Evolutionary conservation across 1,140 invertebrate genomes (phyloP).

Genomic region (Apis dorsata): DNA sequence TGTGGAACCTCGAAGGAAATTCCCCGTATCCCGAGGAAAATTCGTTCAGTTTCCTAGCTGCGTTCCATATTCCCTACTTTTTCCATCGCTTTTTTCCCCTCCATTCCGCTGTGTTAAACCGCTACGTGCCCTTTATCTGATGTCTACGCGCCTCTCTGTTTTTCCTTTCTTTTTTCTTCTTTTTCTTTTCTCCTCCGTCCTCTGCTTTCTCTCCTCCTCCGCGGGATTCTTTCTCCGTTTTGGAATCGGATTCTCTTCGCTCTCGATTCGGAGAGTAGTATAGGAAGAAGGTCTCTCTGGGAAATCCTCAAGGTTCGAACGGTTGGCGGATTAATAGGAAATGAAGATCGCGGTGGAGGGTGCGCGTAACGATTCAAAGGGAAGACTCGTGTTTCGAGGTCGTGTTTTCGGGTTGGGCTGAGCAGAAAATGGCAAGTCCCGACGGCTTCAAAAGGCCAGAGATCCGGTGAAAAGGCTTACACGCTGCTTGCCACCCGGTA

Average conservation of each 20-base stretch:
- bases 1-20: neutral
- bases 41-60: slow-evolving; percentile 11
- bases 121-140: slow-evolving; percentile 53
- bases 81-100: too few species aligned
- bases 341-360: slow-evolving; percentile 52
- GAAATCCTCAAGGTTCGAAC: too few species aligned
- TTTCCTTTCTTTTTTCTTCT: neutral
- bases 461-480: slow-evolving; percentile 26
- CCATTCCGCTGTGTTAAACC: slow-evolving; percentile 47
- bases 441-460: slow-evolving; percentile 38
- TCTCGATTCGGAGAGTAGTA: neutral
- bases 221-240: neutral
- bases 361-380: slow-evolving; percentile 41
- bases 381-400: slow-evolving; percentile 21
- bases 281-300: neutral
- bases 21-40: neutral
- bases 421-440: slow-evolving; percentile 70
- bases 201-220: too few species aligned
- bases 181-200: too few species aligned
- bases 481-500: slow-evolving; percentile 49
- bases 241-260: neutral
- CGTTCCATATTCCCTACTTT: neutral
- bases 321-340: slow-evolving; percentile 61
- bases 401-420: slow-evolving; percentile 68
- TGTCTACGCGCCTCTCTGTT: slow-evolving; percentile 18